Evolutionary conservation across 2,113 vertebrate genomes (phyloP), one percentile per base, ranked within the genome.

Genomic region (Brienomyrus brachyistius): DNA sequence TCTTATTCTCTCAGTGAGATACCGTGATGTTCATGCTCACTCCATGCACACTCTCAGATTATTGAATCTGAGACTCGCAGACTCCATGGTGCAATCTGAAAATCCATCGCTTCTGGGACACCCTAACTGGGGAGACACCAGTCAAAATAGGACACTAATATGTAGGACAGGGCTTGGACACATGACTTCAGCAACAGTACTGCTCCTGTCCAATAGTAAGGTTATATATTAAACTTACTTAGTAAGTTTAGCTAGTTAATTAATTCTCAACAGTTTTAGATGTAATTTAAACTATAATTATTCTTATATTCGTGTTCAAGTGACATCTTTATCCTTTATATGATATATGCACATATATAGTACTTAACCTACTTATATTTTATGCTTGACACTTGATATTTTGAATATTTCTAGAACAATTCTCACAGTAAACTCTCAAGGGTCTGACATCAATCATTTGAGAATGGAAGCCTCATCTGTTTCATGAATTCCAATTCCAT

Each of bases 41-140:
- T 94, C 94, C 92, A 93, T 92, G 92, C 94, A 91, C 91, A 89
- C 93, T 91, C 74, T 89, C 92, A 93, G 66, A 86, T 92, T 91
- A 87, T 90, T 52, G 88, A 77, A 83, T 87, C n/a, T n/a, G n/a
- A n/a, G n/a, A 80, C 90, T 94, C n/a, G 56, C 77, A 2, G 92
- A 91, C 90, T 90, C 88, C 90, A 90, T 90, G 91, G 84, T 2
- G 47, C 90, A 93, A 93, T 94, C 91, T 93, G 92, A 70, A 89
- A 91, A 56, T n/a, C 40, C 54, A 88, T 92, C 5, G 31, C 17
- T 92, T 92, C 92, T 5, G 27, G 27, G 50, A 89, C 51, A 1
- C 35, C 70, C 56, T 88, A 90, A 77, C 91, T 74, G 52, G 86
- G 89, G 90, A 92, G n/a, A 84, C 31, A 43, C 9, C 66, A 56